Percentiles rank a stretch among this genome's conserved stretches.
Conservation (phyloP, 2,113 vertebrate genomes). For the Tenrec ecaudatus region DNA sequence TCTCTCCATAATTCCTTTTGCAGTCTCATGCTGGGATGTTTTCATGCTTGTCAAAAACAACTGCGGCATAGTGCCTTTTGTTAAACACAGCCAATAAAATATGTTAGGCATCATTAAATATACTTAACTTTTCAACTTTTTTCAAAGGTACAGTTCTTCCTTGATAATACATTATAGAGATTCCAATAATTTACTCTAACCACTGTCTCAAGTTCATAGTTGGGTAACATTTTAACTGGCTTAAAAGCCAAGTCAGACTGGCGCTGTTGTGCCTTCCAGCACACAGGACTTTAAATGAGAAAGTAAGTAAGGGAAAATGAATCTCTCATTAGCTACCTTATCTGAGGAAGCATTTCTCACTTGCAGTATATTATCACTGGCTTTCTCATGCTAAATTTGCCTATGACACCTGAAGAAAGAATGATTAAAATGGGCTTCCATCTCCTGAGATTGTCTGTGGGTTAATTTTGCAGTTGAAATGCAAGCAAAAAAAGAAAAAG, state of each 20-base stretch:
- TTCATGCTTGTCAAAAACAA: slow-evolving; percentile 94
- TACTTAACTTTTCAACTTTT: slow-evolving; percentile 94
- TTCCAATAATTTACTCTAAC: slow-evolving; percentile 85
- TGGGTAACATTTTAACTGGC: slow-evolving; percentile 67
- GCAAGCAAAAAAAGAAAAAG: slow-evolving; percentile 73
- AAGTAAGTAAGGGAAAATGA: slow-evolving; percentile 77
- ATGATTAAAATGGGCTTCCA: slow-evolving; percentile 67
- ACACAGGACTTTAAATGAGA: slow-evolving; percentile 75
- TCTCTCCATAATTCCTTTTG: slow-evolving; percentile 95
- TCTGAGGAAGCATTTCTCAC: slow-evolving; percentile 61
- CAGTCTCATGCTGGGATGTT: slow-evolving; percentile 94
- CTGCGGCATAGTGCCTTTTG: slow-evolving; percentile 93
- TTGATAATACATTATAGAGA: slow-evolving; percentile 82
- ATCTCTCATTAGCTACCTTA: slow-evolving; percentile 73
- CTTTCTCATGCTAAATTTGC: slow-evolving; percentile 62
- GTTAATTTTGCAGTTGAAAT: slow-evolving; percentile 74
- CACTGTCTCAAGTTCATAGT: slow-evolving; percentile 74
- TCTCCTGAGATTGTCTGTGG: slow-evolving; percentile 24
- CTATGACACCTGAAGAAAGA: slow-evolving; percentile 71
- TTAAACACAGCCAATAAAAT: slow-evolving; percentile 94
- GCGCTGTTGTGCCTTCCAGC: slow-evolving; percentile 64
- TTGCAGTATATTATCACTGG: slow-evolving; percentile 35
- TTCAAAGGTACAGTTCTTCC: slow-evolving; percentile 89
- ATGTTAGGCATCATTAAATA: slow-evolving; percentile 93
- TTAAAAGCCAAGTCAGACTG: slow-evolving; percentile 71